Conservation (phyloP, 2,888 invertebrate species). For the Erebia ligea region DNA sequence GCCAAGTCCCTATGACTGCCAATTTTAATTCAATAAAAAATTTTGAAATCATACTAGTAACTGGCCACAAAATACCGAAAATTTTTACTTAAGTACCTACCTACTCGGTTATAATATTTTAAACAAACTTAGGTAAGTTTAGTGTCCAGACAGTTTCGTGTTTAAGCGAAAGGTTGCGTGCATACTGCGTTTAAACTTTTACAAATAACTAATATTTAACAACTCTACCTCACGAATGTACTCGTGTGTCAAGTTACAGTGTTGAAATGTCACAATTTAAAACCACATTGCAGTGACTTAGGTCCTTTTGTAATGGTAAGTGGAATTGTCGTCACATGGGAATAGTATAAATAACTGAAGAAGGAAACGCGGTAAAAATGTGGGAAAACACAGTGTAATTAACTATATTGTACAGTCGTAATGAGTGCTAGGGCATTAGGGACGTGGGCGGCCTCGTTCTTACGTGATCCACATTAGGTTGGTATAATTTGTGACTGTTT, state of each 20-base stretch:
- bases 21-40: too few relatives aligned
- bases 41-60: too few relatives aligned
- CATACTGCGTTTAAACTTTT: not conserved
- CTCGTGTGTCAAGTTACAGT: not conserved
- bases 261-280: not conserved
- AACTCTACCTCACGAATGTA: conserved; percentile 4
- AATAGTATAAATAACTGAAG: not conserved
- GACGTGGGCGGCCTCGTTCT: not conserved
- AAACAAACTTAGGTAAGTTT: too few relatives aligned
- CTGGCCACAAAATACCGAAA: too few relatives aligned
- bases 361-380: not conserved
- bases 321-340: not conserved
- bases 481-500: not conserved
- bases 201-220: not conserved
- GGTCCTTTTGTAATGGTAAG: not conserved
- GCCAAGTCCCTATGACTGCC: too few relatives aligned
- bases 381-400: conserved; percentile 2
- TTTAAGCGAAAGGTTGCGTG: conserved; percentile 7
- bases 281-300: not conserved
- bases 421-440: not conserved
- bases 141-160: not conserved
- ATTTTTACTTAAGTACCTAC: too few relatives aligned
- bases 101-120: too few relatives aligned
- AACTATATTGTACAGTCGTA: not conserved
- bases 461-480: not conserved